Conservation (phyloP, 2,113 vertebrate genomes). For the Corythornis cristatus region DNA sequence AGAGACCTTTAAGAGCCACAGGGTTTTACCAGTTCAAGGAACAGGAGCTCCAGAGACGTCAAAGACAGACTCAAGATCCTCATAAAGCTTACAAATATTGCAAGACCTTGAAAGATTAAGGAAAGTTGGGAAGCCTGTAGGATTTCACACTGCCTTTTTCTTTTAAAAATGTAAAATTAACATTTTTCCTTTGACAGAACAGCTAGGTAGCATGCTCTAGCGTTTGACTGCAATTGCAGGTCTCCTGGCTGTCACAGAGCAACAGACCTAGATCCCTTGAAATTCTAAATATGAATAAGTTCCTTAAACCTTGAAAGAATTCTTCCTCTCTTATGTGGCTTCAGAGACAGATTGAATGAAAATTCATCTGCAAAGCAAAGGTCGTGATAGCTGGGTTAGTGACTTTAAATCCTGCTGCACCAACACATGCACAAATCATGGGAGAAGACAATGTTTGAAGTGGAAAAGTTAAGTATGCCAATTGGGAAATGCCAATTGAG, state of each 20-base stretch:
- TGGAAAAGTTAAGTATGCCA: not conserved
- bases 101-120: not conserved
- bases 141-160: not conserved
- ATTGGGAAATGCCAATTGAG: not conserved
- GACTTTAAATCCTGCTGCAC: not conserved
- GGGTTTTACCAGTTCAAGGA: not conserved
- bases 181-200: not conserved
- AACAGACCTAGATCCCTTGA: not conserved
- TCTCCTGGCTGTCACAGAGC: not conserved
- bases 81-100: not conserved
- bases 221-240: not conserved
- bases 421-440: not conserved
- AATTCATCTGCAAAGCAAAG: conserved; percentile 12
- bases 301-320: not conserved
- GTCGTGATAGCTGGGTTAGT: not conserved
- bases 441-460: not conserved
- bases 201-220: not conserved
- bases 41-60: not conserved
- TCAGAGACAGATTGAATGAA: conserved; percentile 19
- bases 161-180: not conserved
- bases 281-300: not conserved
- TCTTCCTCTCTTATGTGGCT: not conserved
- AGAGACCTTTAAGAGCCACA: not conserved
- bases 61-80: not conserved
- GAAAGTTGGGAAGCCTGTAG: not conserved